These are phyloP conservation scores for Oscheius sp. DNA, from an alignment of 2,888 invertebrate genomes.

Conservation along the genomic window DNA sequence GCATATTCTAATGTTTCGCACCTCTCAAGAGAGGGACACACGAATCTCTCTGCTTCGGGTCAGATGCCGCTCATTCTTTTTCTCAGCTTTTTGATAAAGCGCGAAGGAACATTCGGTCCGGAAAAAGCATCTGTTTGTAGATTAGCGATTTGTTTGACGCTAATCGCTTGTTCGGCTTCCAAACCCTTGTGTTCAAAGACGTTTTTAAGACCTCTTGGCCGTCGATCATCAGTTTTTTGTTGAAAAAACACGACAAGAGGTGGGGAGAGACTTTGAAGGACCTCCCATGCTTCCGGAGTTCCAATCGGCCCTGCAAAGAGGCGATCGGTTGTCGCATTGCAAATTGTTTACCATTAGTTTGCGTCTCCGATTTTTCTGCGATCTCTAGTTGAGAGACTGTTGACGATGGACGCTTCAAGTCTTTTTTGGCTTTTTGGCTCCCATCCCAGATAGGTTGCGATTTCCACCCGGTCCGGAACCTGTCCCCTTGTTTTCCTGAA, in stretches of 20 bases:
- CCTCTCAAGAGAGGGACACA: constrained; percentile 17
- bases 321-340: constrained; percentile 20
- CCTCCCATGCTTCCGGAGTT: constrained; percentile 15
- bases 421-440: constrained; percentile 22
- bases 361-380: constrained; percentile 17
- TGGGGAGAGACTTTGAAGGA: background rate
- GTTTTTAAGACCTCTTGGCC: background rate
- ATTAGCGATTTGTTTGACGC: constrained; percentile 7
- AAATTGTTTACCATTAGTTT: constrained; percentile 25
- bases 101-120: background rate
- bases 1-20: constrained; percentile 31
- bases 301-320: background rate
- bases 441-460: constrained; percentile 27
- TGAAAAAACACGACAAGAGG: too few relatives aligned
- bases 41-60: constrained; percentile 20
- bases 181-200: background rate
- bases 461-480: constrained; percentile 19
- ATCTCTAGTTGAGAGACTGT: constrained; percentile 5
- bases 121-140: constrained; percentile 17
- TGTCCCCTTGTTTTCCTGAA: constrained; percentile 18
- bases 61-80: constrained; percentile 12
- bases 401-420: constrained; percentile 21
- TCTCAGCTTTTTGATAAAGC: background rate
- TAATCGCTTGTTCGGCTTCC: constrained; percentile 18
- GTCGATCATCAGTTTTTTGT: background rate